Evolutionary conservation across 2,888 invertebrate species (phyloP), one percentile per base, ranked within the genome.

Genomic region (Patella depressa): DNA sequence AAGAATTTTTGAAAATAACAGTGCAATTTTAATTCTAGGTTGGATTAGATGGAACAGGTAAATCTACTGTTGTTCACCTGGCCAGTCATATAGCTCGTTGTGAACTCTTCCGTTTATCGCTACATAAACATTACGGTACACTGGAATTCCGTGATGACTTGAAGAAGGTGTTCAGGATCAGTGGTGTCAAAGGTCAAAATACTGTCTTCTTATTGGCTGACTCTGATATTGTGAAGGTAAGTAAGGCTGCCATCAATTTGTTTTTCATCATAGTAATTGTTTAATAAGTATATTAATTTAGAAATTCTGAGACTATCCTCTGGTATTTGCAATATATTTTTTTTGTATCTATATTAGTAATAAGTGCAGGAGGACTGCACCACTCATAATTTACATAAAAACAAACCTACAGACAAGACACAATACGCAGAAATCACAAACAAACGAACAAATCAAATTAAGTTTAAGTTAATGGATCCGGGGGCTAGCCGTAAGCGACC

Each of bases 121-220:
- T 91, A 19, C 90, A 91, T 76, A 82, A 90, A 57, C 87, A 88
- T 14, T 91, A 91, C 79, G 82, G 84, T 53, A 87, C 86, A 45
- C 45, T 80, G 11, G 91, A 91, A 77, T 91, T 91, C 85, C 77
- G 90, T 14, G 90, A 91, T 59, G 91, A 91, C 81, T 83, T 91
- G 29, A 91, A 91, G 84, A 87, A 86, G 77, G 88, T 91, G 24
- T 90, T 86, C 79, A 77, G 86, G 65, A 81, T 84, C 74, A 84
- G 88, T 54, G 91, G 91, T 0, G 88, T 90, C 45, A 88, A 89
- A 76, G 90, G 89, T 34, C 79, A 84, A 53, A 89, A 88, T 74
- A 88, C 89, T 3, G 89, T 90, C 15, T 90, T 91, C 84, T 83
- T 90, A 3, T 85, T 91, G n/a, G 89, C 90, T 29, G 91, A 91